Base-by-base conservation (phyloP, 2,888 invertebrate species). In the Epinotia demarniana region DNA sequence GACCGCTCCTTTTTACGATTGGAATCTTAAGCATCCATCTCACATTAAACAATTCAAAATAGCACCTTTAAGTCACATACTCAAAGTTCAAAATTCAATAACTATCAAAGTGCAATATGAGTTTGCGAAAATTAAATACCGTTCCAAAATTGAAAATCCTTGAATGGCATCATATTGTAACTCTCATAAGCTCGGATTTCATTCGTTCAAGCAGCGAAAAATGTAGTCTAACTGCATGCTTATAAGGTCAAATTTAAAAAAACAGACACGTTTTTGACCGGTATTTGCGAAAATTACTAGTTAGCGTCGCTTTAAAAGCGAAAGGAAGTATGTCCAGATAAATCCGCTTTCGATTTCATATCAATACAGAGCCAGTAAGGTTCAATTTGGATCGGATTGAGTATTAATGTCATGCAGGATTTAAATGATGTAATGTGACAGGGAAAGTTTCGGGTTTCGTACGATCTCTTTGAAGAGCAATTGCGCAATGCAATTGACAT, bases 401-500 rank as follows among this genome's bases (percentile, higher is more conserved):
- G 2, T 39, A 61, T 33, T 13, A 53, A 71, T 58, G 64, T 67
- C 33, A 61, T 19, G 77, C 73, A 81, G 80, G 79, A 78, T 77
- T 77, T 72, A 46, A 46, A 68, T 82, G 81, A 78, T 72, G 64
- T 60, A 84, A 84, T 33, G 80, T 80, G 79, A 82, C 79, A 81
- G 83, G 79, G 84, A 83, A 83, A 80, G 72, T 75, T 78, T 78
- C 75, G 77, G 75, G 55, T 46, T 19, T 11, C 73, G 75, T 77
- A 62, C 78, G 66, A 70, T 75, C 78, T 76, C 67, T 76, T 74
- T 77, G 77, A 80, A 79, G 79, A 75, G 66, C 27, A 73, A 67
- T 79, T 77, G 75, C 53, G 75, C 66, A 78, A 79, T 58, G 60
- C 23, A 75, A 58, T 75, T 79, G 79, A 79, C 79, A 79, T 79